Evolutionary conservation across 2,797 vertebrate genomes (phyloP).

Genomic region (Acrossocheilus fasciatus): DNA sequence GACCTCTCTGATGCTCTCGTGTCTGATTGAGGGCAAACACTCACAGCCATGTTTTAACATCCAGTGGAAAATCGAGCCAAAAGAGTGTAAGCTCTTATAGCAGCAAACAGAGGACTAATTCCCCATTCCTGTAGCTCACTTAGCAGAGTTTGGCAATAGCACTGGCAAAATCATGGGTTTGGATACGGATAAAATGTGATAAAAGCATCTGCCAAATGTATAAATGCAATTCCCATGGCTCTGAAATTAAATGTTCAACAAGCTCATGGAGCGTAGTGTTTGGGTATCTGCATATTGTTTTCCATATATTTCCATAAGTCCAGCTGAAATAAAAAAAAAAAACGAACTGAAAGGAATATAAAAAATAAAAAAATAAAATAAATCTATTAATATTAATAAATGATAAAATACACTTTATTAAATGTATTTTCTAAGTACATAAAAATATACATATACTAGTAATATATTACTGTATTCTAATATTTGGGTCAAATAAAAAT

Average conservation of each 20-base stretch:
- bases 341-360: not conserved
- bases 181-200: not conserved
- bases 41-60: not conserved
- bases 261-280: not conserved
- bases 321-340: not conserved
- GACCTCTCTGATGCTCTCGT: not conserved
- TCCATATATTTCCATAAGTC: not conserved
- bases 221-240: not conserved
- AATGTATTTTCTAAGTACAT: no score
- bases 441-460: no score
- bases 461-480: not conserved
- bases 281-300: not conserved
- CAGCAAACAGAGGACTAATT: not conserved
- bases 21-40: not conserved
- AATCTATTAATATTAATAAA: no score
- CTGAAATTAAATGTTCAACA: not conserved
- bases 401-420: no score
- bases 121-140: not conserved
- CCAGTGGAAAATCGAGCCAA: not conserved
- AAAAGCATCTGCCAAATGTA: slow-evolving; percentile 5
- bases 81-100: not conserved
- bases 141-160: not conserved
- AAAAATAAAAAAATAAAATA: no score
- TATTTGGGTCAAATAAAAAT: not conserved
- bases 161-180: not conserved